phyloP scores from a whole-genome alignment of 1,140 invertebrate species.

The Zaprionus capensis region DNA sequence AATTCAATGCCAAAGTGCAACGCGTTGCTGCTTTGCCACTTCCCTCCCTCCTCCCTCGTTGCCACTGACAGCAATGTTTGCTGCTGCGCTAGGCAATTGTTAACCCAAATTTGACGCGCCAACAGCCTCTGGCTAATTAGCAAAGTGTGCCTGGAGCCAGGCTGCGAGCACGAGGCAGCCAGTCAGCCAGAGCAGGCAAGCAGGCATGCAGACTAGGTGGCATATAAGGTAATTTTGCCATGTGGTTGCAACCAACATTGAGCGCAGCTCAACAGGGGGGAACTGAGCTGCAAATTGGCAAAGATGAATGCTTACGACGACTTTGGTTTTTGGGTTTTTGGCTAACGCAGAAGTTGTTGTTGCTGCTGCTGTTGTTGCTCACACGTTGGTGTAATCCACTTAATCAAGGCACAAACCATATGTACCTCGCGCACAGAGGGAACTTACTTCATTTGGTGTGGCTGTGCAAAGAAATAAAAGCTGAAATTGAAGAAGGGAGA shows the following conservation, averaged over 20 bases:
- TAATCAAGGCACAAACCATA: conserved; percentile 28
- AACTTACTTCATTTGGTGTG: conserved; percentile 11
- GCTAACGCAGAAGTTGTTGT: background rate
- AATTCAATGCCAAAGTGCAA: conserved; percentile 82
- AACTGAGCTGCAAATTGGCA: conserved; percentile 67
- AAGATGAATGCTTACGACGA: conserved; percentile 50
- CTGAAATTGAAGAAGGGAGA: too few relatives aligned
- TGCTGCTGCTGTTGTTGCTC: conserved; percentile 1
- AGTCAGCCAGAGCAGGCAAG: background rate
- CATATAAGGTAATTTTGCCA: conserved; percentile 51
- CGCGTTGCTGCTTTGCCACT: conserved; percentile 1
- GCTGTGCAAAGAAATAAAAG: background rate
- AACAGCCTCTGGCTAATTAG: conserved; percentile 73
- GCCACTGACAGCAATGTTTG: conserved; percentile 44
- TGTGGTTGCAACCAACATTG: conserved; percentile 37
- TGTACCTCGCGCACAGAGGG: background rate
- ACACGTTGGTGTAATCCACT: conserved; percentile 19
- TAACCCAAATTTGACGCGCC: conserved; percentile 78
- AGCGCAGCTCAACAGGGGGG: conserved; percentile 13
- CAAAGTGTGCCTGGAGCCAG: conserved; percentile 50
- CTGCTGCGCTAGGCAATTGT: conserved; percentile 34
- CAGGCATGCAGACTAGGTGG: conserved; percentile 7
- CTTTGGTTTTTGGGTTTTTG: conserved; percentile 22
- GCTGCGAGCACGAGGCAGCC: background rate
- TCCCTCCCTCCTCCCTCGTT: conserved; percentile 19